Conservation (phyloP, 1,140 invertebrate genomes). For the Pogonomyrmex californicus region DNA sequence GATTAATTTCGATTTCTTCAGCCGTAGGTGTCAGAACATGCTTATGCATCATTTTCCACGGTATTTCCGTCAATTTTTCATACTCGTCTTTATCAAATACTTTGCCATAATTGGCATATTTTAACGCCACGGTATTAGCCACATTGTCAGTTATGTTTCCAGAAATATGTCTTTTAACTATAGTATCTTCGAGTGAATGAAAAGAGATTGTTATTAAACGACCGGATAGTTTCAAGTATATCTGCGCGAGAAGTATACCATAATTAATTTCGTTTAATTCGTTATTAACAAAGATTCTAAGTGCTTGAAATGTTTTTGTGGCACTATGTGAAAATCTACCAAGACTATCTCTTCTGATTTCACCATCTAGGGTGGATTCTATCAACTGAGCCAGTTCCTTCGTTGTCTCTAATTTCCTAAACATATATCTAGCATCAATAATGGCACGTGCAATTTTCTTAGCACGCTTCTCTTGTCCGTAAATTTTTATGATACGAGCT, state of each 20-base stretch:
- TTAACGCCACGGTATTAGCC: slow-evolving; percentile 90
- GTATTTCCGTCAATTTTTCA: slow-evolving; percentile 88
- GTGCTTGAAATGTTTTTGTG: slow-evolving; percentile 97
- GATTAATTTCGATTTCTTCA: slow-evolving; percentile 93
- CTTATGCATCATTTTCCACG: slow-evolving; percentile 93
- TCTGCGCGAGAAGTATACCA: slow-evolving; percentile 92
- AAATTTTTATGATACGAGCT: slow-evolving; percentile 94
- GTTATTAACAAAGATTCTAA: slow-evolving; percentile 98
- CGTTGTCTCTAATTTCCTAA: slow-evolving; percentile 94
- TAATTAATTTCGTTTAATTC: slow-evolving; percentile 98
- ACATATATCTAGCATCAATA: slow-evolving; percentile 94
- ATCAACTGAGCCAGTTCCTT: slow-evolving; percentile 94
- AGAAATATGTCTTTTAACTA: slow-evolving; percentile 96
- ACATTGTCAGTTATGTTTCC: slow-evolving; percentile 91
- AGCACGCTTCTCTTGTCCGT: slow-evolving; percentile 96
- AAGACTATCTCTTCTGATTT: slow-evolving; percentile 90
- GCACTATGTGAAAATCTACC: slow-evolving; percentile 93
- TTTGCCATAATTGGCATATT: slow-evolving; percentile 88
- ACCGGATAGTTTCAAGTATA: slow-evolving; percentile 93
- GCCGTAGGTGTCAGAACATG: slow-evolving; percentile 92
- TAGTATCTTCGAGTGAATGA: slow-evolving; percentile 98
- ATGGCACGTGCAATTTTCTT: slow-evolving; percentile 96
- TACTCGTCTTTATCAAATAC: slow-evolving; percentile 88
- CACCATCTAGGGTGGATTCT: slow-evolving; percentile 89
- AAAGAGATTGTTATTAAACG: slow-evolving; percentile 94